Percentiles rank a stretch among this genome's conserved stretches.
phyloP scores from a whole-genome alignment of 2,888 invertebrate genomes.

The Tachina lurida region DNA sequence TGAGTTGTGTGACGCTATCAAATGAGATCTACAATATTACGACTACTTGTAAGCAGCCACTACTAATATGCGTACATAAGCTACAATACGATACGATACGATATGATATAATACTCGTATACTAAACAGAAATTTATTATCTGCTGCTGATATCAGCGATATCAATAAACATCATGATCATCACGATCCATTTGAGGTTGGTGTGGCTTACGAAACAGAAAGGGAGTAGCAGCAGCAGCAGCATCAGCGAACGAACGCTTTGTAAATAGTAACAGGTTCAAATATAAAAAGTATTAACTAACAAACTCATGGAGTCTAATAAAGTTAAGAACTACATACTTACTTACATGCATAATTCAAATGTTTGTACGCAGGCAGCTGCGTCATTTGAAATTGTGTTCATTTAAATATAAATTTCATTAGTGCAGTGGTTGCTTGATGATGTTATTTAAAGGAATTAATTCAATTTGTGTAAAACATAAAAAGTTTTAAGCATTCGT shows the following conservation, averaged over 20 bases:
- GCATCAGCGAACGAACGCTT: constrained; percentile 18
- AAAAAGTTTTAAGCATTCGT: neutral
- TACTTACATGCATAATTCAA: neutral
- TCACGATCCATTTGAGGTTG: constrained; percentile 14
- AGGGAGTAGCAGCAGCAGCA: neutral
- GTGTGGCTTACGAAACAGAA: neutral
- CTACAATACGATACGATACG: neutral
- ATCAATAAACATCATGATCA: constrained; percentile 51
- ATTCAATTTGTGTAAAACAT: too few relatives aligned
- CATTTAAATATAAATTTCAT: constrained; percentile 14
- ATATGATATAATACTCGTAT: neutral
- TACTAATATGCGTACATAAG: constrained; percentile 8
- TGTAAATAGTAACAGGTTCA: constrained; percentile 58
- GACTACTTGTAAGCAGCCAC: constrained; percentile 5
- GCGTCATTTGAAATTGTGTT: constrained; percentile 30
- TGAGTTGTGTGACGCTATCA: constrained; percentile 68
- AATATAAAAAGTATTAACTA: constrained; percentile 3
- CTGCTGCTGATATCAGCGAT: constrained; percentile 41
- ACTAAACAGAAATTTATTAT: constrained; percentile 23
- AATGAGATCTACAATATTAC: constrained; percentile 57
- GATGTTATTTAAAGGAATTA: constrained; percentile 8
- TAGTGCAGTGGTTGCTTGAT: neutral
- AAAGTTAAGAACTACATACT: neutral
- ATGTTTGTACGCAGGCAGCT: constrained; percentile 30
- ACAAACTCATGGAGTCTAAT: neutral